Percentiles rank a stretch among this genome's conserved stretches.
Conservation (phyloP, 1,140 invertebrate species). For the Uloborus diversus region DNA sequence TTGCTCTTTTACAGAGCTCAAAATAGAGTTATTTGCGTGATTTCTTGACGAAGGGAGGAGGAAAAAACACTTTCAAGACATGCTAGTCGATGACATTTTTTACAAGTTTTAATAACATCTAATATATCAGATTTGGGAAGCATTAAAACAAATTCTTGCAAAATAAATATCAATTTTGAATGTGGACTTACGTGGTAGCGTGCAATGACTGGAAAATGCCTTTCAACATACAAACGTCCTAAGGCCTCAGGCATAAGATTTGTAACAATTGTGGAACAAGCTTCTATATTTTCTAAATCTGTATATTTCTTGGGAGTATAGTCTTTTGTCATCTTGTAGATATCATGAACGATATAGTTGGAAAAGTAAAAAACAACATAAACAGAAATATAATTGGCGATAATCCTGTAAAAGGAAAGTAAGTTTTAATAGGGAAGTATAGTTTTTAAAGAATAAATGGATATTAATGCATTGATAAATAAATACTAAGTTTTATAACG, state of each 20-base stretch:
- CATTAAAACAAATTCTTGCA: neutral
- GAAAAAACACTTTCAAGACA: too few relatives aligned
- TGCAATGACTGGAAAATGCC: neutral
- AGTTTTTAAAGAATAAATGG: conserved; percentile 11
- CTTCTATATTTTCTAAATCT: neutral
- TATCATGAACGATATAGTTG: neutral
- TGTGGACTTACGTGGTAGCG: neutral
- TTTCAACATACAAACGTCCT: conserved; percentile 11
- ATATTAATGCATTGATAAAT: conserved; percentile 33
- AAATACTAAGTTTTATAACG: too few relatives aligned
- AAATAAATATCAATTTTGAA: neutral
- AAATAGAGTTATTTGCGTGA: too few relatives aligned
- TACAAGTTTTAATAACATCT: too few relatives aligned
- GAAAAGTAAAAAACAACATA: neutral
- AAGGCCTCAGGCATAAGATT: neutral
- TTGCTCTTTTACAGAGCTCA: too few relatives aligned
- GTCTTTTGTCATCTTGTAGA: neutral
- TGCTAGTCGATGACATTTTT: too few relatives aligned
- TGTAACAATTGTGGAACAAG: neutral
- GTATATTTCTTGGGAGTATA: neutral
- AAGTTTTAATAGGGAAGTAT: too few relatives aligned
- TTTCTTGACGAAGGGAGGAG: too few relatives aligned
- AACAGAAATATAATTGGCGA: conserved; percentile 43
- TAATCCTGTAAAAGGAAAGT: conserved; percentile 10
- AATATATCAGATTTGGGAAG: too few relatives aligned